These are phyloP conservation scores for Pleuronectes platessa DNA, from an alignment of 2,113 vertebrate species.

Conservation along the genomic window DNA sequence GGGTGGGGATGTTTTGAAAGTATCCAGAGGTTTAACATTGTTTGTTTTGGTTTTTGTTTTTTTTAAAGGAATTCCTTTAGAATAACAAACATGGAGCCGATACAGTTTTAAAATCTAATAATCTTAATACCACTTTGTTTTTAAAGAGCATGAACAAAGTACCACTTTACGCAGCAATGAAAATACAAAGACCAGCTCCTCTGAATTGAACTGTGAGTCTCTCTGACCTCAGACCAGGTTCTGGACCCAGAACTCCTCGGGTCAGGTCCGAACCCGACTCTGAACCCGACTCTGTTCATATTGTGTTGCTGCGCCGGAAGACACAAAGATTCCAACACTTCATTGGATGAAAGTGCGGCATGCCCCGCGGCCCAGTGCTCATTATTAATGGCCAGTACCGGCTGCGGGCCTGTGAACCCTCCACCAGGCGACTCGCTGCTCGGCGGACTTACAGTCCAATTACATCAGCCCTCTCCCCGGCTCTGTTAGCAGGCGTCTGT, in stretches of 20 bases:
- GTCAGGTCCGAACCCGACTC: background rate
- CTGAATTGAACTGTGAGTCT: background rate
- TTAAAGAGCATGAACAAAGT: too few species aligned
- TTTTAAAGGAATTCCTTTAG: too few species aligned
- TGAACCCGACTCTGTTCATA: background rate
- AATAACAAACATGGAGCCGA: too few species aligned
- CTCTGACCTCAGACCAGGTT: background rate
- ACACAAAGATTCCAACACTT: constrained; percentile 7
- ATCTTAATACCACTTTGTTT: too few species aligned
- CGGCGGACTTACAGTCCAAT: constrained; percentile 58
- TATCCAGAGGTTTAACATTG: too few species aligned
- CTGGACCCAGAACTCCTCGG: background rate
- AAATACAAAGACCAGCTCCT: too few species aligned
- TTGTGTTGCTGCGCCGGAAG: constrained; percentile 11
- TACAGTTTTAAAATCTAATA: too few species aligned
- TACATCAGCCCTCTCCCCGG: constrained; percentile 61
- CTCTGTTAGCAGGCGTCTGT: constrained; percentile 43
- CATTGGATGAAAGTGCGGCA: constrained; percentile 1
- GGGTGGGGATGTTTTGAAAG: too few species aligned
- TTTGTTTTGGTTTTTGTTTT: too few species aligned
- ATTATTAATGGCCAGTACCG: constrained; percentile 48
- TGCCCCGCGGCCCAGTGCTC: constrained; percentile 47
- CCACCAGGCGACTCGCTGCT: constrained; percentile 37
- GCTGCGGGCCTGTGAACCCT: constrained; percentile 10
- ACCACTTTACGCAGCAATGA: too few species aligned